A percentile compares a stretch with the other conserved stretches of the same genome.
These are phyloP conservation scores for Calvadosia cruxmelitensis DNA, from an alignment of 30 jellyfish, hydroid and myxozoan species.

Conservation along the genomic window DNA sequence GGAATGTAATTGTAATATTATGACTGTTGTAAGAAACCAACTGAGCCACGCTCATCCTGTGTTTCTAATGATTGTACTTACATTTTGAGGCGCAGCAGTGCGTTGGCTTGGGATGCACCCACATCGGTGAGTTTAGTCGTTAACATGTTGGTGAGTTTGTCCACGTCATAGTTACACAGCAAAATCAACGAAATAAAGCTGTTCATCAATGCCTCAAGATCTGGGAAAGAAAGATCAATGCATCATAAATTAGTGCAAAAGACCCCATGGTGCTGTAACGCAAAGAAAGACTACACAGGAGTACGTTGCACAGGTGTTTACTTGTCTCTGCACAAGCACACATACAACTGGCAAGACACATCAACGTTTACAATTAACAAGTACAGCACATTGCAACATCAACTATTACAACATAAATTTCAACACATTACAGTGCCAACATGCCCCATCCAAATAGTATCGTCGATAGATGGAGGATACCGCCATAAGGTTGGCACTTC, in stretches of 20 bases:
- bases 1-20: no score
- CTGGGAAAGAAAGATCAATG: constrained; percentile 12
- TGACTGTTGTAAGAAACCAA: no score
- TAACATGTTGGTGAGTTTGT: constrained; percentile 52
- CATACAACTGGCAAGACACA: no score
- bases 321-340: no score
- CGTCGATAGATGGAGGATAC: not conserved
- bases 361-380: no score
- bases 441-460: not conserved
- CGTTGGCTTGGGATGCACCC: constrained; percentile 85
- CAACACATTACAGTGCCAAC: not conserved
- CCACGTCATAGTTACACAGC: constrained; percentile 65
- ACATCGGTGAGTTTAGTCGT: constrained; percentile 68
- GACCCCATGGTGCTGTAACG: no score
- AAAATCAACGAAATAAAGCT: constrained; percentile 83
- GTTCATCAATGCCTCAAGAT: constrained; percentile 93
- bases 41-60: no score
- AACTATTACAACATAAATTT: not conserved
- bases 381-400: no score
- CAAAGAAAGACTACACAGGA: no score
- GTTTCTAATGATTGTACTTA: constrained; percentile 18
- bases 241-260: not conserved
- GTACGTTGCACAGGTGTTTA: no score
- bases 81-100: constrained; percentile 66
- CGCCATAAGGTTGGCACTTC: not conserved